phyloP scores from a whole-genome alignment of 2,888 invertebrate genomes.

The Balanococcus diminutus region DNA sequence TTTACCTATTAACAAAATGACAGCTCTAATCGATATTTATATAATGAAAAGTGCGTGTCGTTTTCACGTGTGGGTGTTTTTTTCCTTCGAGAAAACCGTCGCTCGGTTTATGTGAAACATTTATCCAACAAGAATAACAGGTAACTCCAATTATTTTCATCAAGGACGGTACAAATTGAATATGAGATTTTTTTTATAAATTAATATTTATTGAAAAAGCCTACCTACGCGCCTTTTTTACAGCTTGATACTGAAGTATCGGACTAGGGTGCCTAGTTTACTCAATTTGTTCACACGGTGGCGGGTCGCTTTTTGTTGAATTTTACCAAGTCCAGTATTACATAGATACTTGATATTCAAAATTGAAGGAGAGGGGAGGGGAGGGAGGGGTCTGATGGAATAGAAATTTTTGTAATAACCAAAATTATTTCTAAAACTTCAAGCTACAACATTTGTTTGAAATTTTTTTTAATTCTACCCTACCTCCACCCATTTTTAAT shows the following conservation, averaged over 20 bases:
- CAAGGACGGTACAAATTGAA: constrained; percentile 42
- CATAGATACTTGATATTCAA: too few relatives aligned
- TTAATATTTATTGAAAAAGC: constrained; percentile 13
- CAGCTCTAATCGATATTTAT: constrained; percentile 22
- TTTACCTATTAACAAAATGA: constrained; percentile 28
- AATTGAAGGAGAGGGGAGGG: too few relatives aligned
- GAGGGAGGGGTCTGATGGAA: too few relatives aligned
- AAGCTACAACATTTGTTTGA: too few relatives aligned
- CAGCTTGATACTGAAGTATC: neutral
- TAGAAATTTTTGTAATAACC: too few relatives aligned
- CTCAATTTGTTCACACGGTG: too few relatives aligned
- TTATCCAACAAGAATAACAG: constrained; percentile 12
- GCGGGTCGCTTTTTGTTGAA: too few relatives aligned
- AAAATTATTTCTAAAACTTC: too few relatives aligned
- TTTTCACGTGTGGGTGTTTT: constrained; percentile 32
- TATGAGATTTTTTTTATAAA: constrained; percentile 32
- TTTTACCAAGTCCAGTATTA: too few relatives aligned
- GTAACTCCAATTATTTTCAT: constrained; percentile 41
- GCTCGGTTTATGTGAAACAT: constrained; percentile 6
- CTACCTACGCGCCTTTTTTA: neutral
- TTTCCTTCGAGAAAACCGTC: constrained; percentile 7
- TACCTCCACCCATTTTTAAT: too few relatives aligned
- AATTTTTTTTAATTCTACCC: too few relatives aligned
- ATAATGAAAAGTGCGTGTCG: constrained; percentile 47
- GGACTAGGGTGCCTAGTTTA: too few relatives aligned